These are phyloP conservation scores for Bhutanitis thaidina DNA, from an alignment of 2,888 invertebrate species.

Conservation along the genomic window DNA sequence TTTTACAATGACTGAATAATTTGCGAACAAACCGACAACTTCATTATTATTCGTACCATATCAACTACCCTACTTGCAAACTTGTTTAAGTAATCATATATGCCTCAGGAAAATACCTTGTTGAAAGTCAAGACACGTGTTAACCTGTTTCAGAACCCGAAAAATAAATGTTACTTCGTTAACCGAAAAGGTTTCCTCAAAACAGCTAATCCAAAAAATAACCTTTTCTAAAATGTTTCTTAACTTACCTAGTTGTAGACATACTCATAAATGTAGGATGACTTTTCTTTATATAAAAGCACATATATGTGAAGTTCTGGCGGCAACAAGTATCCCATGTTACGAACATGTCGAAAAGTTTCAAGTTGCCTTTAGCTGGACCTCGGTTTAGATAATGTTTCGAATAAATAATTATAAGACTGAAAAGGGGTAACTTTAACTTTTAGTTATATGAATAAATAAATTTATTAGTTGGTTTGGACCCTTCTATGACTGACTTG, in stretches of 20 bases:
- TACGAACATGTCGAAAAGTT: conserved; percentile 41
- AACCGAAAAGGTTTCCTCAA: conserved; percentile 5
- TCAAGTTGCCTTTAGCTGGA: conserved; percentile 34
- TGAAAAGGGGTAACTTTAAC: too few species aligned
- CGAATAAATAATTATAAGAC: conserved; percentile 30
- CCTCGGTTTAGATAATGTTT: conserved; percentile 40
- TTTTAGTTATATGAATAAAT: too few species aligned
- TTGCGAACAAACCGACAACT: too few species aligned
- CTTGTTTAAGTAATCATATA: conserved; percentile 7
- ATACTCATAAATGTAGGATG: too few species aligned
- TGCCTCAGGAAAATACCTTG: neutral
- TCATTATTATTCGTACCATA: neutral
- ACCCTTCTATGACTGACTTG: too few species aligned
- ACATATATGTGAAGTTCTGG: conserved; percentile 33
- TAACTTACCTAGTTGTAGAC: neutral
- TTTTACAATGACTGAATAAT: too few species aligned
- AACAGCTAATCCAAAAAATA: conserved; percentile 22
- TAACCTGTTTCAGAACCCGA: conserved; percentile 3
- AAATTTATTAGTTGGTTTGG: too few species aligned
- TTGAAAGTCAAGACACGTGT: conserved; percentile 5
- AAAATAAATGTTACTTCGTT: conserved; percentile 19
- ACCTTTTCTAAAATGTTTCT: neutral
- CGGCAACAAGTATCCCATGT: conserved; percentile 42
- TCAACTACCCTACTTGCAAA: neutral
- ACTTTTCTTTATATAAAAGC: too few species aligned